A percentile compares a stretch with the other conserved stretches of the same genome.
These are phyloP conservation scores for Biston stratarius DNA, from an alignment of 2,888 invertebrate species.

Conservation along the genomic window DNA sequence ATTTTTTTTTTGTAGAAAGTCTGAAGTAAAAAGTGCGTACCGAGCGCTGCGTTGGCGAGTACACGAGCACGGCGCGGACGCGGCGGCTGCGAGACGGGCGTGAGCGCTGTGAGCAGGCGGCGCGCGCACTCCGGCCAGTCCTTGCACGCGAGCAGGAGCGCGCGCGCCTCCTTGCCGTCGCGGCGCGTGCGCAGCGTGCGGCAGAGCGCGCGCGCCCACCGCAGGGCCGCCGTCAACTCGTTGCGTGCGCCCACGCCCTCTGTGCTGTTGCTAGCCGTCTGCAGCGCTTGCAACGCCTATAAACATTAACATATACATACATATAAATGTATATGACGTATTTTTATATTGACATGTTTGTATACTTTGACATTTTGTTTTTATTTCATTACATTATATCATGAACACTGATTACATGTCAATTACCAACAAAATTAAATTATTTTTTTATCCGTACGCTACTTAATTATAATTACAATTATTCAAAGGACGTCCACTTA, in stretches of 20 bases:
- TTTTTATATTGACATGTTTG: no score
- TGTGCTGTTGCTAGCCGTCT: constrained; percentile 83
- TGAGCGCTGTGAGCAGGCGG: constrained; percentile 92
- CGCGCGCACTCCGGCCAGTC: constrained; percentile 96
- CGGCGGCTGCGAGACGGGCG: constrained; percentile 90
- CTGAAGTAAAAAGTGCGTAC: background rate
- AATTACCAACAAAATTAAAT: no score
- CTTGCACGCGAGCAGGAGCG: constrained; percentile 90
- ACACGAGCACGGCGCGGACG: constrained; percentile 35
- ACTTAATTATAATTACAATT: no score
- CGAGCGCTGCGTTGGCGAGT: background rate
- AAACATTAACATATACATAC: background rate
- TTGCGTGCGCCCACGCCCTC: constrained; percentile 88
- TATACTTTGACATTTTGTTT: no score
- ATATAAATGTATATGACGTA: no score
- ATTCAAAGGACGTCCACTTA: no score
- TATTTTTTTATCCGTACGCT: no score
- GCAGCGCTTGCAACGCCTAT: constrained; percentile 95
- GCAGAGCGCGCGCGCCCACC: constrained; percentile 90
- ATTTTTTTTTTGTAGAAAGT: no score
- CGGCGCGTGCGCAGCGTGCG: constrained; percentile 90
- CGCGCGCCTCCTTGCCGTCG: constrained; percentile 89
- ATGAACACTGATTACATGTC: no score
- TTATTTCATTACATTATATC: no score
- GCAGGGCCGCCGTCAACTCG: constrained; percentile 94